phyloP scores from a whole-genome alignment of 2,797 vertebrate genomes.

The Pseudochirops corinnae region DNA sequence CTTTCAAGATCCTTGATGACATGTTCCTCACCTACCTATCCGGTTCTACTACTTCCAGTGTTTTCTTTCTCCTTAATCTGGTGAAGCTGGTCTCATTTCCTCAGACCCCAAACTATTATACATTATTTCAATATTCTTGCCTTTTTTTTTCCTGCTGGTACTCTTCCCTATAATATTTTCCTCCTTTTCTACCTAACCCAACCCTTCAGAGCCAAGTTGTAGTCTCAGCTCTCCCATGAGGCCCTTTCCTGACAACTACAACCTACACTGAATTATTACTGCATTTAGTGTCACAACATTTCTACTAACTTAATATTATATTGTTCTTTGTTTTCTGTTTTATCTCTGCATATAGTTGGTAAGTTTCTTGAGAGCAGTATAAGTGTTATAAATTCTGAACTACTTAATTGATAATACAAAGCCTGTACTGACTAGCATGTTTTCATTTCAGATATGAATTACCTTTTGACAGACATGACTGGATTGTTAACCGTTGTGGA shows the following conservation, averaged over 20 bases:
- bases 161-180: neutral
- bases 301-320: neutral
- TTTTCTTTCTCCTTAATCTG: neutral
- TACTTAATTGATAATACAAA: fast-evolving
- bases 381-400: neutral
- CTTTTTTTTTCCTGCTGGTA: neutral
- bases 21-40: neutral
- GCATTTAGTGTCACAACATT: neutral
- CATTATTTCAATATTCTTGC: neutral
- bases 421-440: neutral
- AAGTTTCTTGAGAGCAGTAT: neutral
- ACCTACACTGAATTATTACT: neutral
- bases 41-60: neutral
- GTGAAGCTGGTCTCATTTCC: neutral
- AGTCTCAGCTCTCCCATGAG: neutral
- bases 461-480: slow-evolving; percentile 96
- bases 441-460: slow-evolving; percentile 91
- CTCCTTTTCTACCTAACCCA: neutral
- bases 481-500: slow-evolving; percentile 96
- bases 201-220: neutral
- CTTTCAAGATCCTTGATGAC: neutral
- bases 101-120: neutral
- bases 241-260: neutral
- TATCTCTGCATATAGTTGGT: neutral
- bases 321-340: neutral